Evolutionary conservation across 1,140 invertebrate genomes (phyloP).

Genomic region (Cataglyphis hispanica): DNA sequence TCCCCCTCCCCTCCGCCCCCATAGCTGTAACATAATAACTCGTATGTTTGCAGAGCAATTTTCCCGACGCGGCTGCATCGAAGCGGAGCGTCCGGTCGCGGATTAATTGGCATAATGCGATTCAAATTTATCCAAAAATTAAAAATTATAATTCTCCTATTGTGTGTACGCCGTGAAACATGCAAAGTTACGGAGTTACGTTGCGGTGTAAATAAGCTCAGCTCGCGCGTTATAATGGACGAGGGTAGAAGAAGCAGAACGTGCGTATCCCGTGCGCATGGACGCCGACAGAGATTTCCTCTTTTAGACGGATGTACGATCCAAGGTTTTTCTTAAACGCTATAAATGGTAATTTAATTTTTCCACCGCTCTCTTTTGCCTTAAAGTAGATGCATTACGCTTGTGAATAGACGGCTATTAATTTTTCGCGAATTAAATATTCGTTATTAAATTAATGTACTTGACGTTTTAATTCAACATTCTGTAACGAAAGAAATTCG

Average conservation of each 20-base stretch:
- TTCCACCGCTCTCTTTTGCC: background rate
- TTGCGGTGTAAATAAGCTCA: conserved; percentile 17
- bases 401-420: background rate
- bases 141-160: conserved; percentile 58
- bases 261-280: conserved; percentile 6
- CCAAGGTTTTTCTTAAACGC: background rate
- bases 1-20: conserved; percentile 1
- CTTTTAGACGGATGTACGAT: background rate
- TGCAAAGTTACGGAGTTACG: conserved; percentile 59
- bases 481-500: conserved; percentile 1
- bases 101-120: conserved; percentile 62
- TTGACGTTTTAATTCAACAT: no score
- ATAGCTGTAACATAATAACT: conserved; percentile 35
- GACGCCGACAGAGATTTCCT: background rate
- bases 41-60: background rate
- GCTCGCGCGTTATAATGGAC: background rate
- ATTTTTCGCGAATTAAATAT: conserved; percentile 14
- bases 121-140: conserved; percentile 53
- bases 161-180: conserved; percentile 28
- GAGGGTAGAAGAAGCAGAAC: background rate
- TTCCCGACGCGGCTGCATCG: conserved; percentile 35
- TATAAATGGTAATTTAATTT: background rate
- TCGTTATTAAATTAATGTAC: background rate
- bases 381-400: background rate
- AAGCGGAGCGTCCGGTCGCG: conserved; percentile 48